Conservation (phyloP, 2,113 vertebrate genomes). For the Pachycephala philippinensis region DNA sequence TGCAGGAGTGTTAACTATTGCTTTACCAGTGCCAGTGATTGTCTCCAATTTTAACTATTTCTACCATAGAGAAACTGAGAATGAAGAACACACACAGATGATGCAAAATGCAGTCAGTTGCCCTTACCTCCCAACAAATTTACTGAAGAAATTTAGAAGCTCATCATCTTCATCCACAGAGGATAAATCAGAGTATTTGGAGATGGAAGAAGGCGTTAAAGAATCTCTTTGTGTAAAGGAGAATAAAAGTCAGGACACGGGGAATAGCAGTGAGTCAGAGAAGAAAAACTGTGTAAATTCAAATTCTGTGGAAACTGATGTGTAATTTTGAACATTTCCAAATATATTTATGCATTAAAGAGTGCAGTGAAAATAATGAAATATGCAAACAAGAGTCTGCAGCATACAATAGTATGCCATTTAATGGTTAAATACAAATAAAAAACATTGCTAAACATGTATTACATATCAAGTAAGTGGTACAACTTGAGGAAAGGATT, state of each 20-base stretch:
- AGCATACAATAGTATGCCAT: slow-evolving; percentile 71
- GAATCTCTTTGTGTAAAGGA: slow-evolving; percentile 93
- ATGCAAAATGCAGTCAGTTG: slow-evolving; percentile 88
- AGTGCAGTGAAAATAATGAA: slow-evolving; percentile 77
- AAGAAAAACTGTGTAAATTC: slow-evolving; percentile 91
- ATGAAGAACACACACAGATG: slow-evolving; percentile 86
- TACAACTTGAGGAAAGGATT: slow-evolving; percentile 63
- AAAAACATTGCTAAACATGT: slow-evolving; percentile 70
- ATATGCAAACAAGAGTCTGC: slow-evolving; percentile 76
- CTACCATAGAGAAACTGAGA: slow-evolving; percentile 97
- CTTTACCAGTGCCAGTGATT: slow-evolving; percentile 97
- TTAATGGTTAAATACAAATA: slow-evolving; percentile 74
- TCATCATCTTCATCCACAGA: slow-evolving; percentile 90
- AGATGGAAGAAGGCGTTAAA: slow-evolving; percentile 97
- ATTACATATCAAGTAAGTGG: slow-evolving; percentile 74
- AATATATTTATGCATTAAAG: slow-evolving; percentile 78
- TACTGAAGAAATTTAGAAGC: slow-evolving; percentile 90
- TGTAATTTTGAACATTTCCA: slow-evolving; percentile 81
- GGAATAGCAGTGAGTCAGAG: slow-evolving; percentile 89
- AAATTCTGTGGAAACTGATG: slow-evolving; percentile 95
- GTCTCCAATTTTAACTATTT: slow-evolving; percentile 99
- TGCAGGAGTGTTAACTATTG: slow-evolving; percentile 96
- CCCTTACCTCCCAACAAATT: slow-evolving; percentile 88
- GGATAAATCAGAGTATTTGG: slow-evolving; percentile 96
- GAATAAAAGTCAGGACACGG: slow-evolving; percentile 87